Conservation (phyloP, 2,797 vertebrate species). For the Helicolenus hilgendorfi region DNA sequence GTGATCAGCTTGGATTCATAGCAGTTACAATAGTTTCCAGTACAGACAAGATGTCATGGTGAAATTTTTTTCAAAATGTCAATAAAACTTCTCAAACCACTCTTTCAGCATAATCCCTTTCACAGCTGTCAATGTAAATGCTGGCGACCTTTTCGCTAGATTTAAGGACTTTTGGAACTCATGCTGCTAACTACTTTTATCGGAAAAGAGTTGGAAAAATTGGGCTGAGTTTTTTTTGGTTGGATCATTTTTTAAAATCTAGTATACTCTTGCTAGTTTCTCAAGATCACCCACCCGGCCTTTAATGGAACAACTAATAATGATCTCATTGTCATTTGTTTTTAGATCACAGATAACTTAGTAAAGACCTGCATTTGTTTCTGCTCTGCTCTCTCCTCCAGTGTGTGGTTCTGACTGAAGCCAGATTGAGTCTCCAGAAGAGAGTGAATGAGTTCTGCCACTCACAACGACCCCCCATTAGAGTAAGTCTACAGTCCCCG, state of each 20-base stretch:
- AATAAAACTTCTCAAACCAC: not conserved
- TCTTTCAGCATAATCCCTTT: not conserved
- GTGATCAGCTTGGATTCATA: not conserved
- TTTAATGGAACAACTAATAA: not conserved
- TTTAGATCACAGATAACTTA: not conserved
- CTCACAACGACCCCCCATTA: conserved; percentile 94
- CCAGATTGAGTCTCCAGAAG: conserved; percentile 93
- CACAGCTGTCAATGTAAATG: not conserved
- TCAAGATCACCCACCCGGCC: too few species aligned
- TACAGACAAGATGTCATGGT: not conserved
- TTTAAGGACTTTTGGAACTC: too few species aligned
- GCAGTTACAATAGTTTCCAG: not conserved
- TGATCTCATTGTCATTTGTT: not conserved
- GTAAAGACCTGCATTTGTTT: not conserved
- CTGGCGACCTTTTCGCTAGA: too few species aligned
- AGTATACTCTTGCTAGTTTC: too few species aligned
- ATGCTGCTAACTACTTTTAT: too few species aligned
- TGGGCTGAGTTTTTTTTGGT: too few species aligned
- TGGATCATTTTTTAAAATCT: too few species aligned
- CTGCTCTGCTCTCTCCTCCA: conserved; percentile 71
- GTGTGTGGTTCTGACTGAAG: conserved; percentile 97
- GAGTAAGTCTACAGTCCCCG: conserved; percentile 86
- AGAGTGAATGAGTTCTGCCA: conserved; percentile 96
- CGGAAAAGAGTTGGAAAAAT: too few species aligned
- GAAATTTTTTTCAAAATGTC: not conserved